These are phyloP conservation scores for Cylloceria caligata DNA, from an alignment of 2,888 invertebrate species.

Conservation along the genomic window DNA sequence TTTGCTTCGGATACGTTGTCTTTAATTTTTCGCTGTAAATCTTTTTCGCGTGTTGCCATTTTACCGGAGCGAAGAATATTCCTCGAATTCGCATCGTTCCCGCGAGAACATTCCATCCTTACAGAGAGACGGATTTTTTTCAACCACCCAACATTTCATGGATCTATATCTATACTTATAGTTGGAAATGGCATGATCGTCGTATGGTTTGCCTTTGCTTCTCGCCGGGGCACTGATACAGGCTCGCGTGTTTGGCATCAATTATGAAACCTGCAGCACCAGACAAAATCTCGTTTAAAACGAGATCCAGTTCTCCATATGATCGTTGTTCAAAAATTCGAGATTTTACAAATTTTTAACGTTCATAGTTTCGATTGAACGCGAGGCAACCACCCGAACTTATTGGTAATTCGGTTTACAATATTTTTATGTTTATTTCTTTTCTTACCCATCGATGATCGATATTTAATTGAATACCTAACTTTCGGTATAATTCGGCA, in stretches of 20 bases:
- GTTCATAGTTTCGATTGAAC: no score
- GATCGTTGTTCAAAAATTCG: neutral
- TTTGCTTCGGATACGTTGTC: neutral
- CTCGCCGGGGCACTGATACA: slow-evolving; percentile 22
- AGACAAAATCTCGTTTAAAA: slow-evolving; percentile 21
- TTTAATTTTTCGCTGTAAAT: neutral
- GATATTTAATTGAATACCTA: neutral
- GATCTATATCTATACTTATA: neutral
- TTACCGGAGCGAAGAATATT: slow-evolving; percentile 4
- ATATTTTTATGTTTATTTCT: neutral
- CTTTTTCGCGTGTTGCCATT: slow-evolving; percentile 15
- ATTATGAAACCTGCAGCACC: slow-evolving; percentile 30
- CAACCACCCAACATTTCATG: neutral
- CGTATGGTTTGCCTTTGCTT: slow-evolving; percentile 18
- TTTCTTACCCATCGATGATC: neutral
- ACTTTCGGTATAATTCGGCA: neutral
- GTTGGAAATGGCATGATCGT: neutral
- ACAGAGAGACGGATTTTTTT: neutral
- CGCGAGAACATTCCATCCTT: slow-evolving; percentile 2
- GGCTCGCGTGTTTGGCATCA: slow-evolving; percentile 42
- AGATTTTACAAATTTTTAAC: neutral
- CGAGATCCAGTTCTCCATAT: slow-evolving; percentile 1
- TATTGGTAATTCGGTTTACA: neutral
- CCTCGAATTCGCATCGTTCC: slow-evolving; percentile 7
- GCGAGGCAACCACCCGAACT: neutral